phyloP scores from a whole-genome alignment of 2,888 invertebrate genomes.

The Loripinus fragilis region DNA sequence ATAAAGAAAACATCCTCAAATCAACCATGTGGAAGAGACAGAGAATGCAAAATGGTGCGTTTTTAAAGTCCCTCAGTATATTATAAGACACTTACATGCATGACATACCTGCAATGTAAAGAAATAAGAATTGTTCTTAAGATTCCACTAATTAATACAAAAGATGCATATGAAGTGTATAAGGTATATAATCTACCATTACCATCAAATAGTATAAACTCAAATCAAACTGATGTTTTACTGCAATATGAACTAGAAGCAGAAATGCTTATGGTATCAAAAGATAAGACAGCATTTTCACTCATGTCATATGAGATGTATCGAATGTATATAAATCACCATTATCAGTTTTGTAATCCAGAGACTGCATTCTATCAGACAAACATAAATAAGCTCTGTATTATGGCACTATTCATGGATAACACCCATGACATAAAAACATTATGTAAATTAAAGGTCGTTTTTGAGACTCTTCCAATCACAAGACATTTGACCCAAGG shows the following conservation, averaged over 20 bases:
- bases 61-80: too few relatives aligned
- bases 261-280: neutral
- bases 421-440: neutral
- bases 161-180: too few relatives aligned
- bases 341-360: conserved; percentile 3
- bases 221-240: neutral
- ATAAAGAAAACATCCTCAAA: too few relatives aligned
- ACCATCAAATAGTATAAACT: neutral
- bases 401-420: neutral
- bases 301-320: conserved; percentile 1
- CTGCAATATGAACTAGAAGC: conserved; percentile 7
- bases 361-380: neutral
- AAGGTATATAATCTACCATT: neutral
- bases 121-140: too few relatives aligned
- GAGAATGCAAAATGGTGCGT: too few relatives aligned
- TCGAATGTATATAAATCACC: neutral
- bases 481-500: neutral
- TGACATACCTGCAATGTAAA: too few relatives aligned
- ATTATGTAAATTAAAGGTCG: neutral
- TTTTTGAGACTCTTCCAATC: neutral
- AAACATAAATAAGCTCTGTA: neutral
- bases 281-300: conserved; percentile 6
- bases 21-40: too few relatives aligned
- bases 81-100: too few relatives aligned
- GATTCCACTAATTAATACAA: too few relatives aligned